Base-by-base conservation (phyloP, 2,888 invertebrate species). In the Andrena marginata region DNA sequence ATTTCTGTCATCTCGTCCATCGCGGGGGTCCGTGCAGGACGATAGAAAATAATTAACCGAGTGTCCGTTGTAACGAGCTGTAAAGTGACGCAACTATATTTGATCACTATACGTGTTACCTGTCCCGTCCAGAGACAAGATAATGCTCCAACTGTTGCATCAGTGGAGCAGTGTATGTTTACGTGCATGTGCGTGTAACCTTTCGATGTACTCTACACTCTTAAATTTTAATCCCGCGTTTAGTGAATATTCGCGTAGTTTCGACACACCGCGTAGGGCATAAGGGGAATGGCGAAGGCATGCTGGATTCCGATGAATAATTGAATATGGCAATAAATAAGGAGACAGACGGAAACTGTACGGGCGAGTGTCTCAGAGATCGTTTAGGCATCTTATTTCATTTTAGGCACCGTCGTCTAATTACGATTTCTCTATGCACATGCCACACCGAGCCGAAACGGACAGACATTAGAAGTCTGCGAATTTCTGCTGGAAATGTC, bases 71-170 rank as follows among this genome's bases (percentile, higher is more conserved):
- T 60, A 42, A 33, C 49, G 29, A 59, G 71, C n/a, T 8, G 31
- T 13, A 64, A 48, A 49, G 67, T 86, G 87, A 82, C 54, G 83
- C 82, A 88, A 88, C 82, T 82, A 85, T 81, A 80, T 88, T 88
- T 84, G 80, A 88, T 84, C 82, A 79, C 80, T 82, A 78, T 84
- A 87, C 77, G 67, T 75, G 73, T 81, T 82, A 31, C 75, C 59
- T 81, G 68, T 79, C 79, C 82, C 64, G 33, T 49, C 68, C 60
- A 72, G 62, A 80, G 89, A 85, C 80, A 83, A 89, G 85, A 87
- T 87, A 86, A 89, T 85, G 82, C 84, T 54, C 42, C 74, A 65
- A 72, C 64, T 82, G 82, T 88, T 88, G 87, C 88, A 78, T 87
- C 88, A 88, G 85, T 83, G 74, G 71, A 65, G 79, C 65, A 80